Evolutionary conservation across 2,113 vertebrate genomes (phyloP).

Genomic region (Physeter macrocephalus): DNA sequence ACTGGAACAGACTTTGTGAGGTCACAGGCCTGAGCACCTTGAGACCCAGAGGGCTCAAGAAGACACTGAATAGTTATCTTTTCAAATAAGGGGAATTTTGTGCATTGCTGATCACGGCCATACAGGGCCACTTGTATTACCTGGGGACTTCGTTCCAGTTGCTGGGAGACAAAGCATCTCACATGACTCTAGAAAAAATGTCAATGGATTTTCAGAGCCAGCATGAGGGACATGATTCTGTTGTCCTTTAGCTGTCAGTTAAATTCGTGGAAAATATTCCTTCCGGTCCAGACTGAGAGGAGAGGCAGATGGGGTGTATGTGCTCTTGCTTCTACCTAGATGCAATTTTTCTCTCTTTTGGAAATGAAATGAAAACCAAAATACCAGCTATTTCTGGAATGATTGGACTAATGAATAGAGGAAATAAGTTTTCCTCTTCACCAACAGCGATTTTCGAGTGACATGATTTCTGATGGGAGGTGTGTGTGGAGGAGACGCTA

Average conservation of each 20-base stretch:
- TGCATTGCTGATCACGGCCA: neutral
- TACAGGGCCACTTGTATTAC: neutral
- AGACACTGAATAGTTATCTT: neutral
- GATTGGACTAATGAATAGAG: neutral
- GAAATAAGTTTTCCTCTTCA: neutral
- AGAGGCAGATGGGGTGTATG: neutral
- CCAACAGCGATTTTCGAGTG: neutral
- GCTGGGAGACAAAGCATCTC: neutral
- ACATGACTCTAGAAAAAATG: neutral
- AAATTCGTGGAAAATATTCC: neutral
- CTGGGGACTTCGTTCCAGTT: neutral
- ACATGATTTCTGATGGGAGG: neutral
- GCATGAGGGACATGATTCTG: neutral
- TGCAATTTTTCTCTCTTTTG: neutral
- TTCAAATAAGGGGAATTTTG: neutral
- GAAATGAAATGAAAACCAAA: slow-evolving; percentile 1
- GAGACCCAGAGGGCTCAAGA: neutral
- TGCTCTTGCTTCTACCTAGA: neutral
- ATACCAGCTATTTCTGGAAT: neutral
- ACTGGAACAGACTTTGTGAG: neutral
- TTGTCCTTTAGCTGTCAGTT: neutral
- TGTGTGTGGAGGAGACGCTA: neutral
- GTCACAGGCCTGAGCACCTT: neutral
- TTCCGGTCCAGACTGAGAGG: neutral
- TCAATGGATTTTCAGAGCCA: neutral